Conservation (phyloP, 64 coral and sea anemone genomes). For the Actinia equina region DNA sequence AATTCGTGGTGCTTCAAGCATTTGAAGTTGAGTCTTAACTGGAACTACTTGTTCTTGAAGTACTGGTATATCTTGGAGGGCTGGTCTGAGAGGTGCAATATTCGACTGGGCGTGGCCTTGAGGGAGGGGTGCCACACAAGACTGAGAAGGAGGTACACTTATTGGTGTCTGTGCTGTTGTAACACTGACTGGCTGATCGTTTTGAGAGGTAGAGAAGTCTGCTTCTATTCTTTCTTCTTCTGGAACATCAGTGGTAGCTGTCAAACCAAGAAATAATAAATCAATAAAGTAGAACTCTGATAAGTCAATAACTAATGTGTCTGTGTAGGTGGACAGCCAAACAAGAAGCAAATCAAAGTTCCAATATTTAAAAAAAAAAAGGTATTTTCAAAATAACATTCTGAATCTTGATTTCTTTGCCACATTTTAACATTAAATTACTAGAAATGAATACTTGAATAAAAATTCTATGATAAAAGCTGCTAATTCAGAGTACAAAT, state of each 20-base stretch:
- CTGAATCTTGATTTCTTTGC: too few relatives aligned
- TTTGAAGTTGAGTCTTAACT: background rate
- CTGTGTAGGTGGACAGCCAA: too few relatives aligned
- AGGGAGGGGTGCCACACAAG: background rate
- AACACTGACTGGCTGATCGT: background rate
- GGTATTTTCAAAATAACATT: too few relatives aligned
- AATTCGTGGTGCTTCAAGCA: background rate
- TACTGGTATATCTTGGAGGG: background rate
- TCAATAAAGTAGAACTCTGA: background rate
- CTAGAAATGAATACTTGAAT: too few relatives aligned
- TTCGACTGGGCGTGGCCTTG: background rate
- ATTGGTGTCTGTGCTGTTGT: background rate
- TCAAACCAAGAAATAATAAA: background rate
- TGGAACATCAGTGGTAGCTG: background rate
- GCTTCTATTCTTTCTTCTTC: background rate
- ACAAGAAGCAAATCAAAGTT: too few relatives aligned
- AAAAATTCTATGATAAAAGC: too few relatives aligned
- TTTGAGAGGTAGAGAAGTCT: background rate
- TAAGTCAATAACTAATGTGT: too few relatives aligned
- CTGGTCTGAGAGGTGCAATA: background rate
- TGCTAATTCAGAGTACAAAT: too few relatives aligned
- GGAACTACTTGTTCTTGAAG: background rate
- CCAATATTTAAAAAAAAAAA: too few relatives aligned
- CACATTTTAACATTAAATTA: too few relatives aligned
- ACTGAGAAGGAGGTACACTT: background rate